Percentiles rank a stretch among this genome's conserved stretches.
Conservation (phyloP, 1,140 invertebrate species). For the Epicauta chinensis region DNA sequence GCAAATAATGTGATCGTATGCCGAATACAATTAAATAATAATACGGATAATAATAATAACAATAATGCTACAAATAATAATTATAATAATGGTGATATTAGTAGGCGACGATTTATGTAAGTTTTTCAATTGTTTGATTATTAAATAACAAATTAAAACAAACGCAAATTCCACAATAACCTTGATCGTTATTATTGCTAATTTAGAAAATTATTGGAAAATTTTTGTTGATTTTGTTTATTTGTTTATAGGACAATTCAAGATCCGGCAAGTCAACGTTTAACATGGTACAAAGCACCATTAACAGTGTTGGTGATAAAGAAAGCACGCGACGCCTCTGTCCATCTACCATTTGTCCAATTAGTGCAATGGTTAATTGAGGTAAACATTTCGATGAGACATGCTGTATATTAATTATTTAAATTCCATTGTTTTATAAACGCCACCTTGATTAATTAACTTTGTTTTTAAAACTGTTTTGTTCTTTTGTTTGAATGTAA, state of each 20-base stretch:
- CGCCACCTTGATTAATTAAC: no score
- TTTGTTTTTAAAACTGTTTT: no score
- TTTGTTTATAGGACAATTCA: slow-evolving; percentile 81
- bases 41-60: no score
- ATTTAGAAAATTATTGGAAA: background rate
- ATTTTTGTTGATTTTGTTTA: background rate
- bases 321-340: slow-evolving; percentile 86
- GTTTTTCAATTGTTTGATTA: background rate
- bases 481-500: background rate
- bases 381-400: slow-evolving; percentile 47
- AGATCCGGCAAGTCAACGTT: slow-evolving; percentile 89
- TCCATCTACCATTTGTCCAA: slow-evolving; percentile 85
- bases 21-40: no score
- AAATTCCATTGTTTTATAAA: no score
- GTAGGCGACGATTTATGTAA: no score
- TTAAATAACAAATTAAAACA: no score
- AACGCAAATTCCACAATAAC: no score
- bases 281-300: slow-evolving; percentile 95
- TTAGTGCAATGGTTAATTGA: slow-evolving; percentile 90
- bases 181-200: slow-evolving; percentile 6
- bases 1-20: no score
- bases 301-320: slow-evolving; percentile 93
- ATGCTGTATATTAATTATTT: no score
- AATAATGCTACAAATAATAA: no score
- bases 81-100: no score